These are phyloP conservation scores for Mormyrus hasselquistii DNA, from an alignment of 2,797 vertebrate species.

Conservation along the genomic window DNA sequence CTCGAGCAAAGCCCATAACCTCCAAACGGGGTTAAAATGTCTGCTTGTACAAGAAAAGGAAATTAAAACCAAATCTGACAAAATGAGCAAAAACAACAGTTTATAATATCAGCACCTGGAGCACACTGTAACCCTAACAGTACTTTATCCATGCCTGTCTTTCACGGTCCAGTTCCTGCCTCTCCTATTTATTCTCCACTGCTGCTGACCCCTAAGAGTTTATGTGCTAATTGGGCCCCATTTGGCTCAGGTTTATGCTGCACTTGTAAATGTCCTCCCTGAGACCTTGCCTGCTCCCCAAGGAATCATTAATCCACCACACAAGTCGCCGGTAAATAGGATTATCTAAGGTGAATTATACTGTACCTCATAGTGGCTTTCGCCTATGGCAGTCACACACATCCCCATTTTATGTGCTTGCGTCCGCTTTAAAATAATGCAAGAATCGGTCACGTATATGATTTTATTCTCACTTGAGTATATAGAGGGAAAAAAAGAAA, in stretches of 20 bases:
- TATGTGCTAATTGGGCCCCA: constrained; percentile 17
- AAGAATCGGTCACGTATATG: background rate
- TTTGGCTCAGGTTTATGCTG: constrained; percentile 11
- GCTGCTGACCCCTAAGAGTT: constrained; percentile 25
- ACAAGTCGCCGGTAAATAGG: constrained; percentile 19
- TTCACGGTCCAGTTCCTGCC: constrained; percentile 9
- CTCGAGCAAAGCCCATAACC: background rate
- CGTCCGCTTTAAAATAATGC: background rate
- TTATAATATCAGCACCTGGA: constrained; percentile 19
- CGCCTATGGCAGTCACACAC: background rate
- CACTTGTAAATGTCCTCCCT: constrained; percentile 26
- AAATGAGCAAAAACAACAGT: constrained; percentile 21
- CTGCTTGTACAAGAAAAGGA: constrained; percentile 13
- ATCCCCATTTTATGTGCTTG: background rate
- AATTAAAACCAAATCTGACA: constrained; percentile 19
- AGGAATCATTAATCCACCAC: constrained; percentile 24
- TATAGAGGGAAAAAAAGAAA: background rate
- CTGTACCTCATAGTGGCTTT: background rate
- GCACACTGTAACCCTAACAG: constrained; percentile 18
- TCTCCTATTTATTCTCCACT: constrained; percentile 21
- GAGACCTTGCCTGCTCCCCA: constrained; percentile 17
- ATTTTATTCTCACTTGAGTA: background rate
- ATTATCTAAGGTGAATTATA: constrained; percentile 22
- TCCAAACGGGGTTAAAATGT: background rate
- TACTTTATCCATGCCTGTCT: constrained; percentile 8